These are phyloP conservation scores for Eupsittula cactorum DNA, from an alignment of 2,113 vertebrate species.

Conservation along the genomic window DNA sequence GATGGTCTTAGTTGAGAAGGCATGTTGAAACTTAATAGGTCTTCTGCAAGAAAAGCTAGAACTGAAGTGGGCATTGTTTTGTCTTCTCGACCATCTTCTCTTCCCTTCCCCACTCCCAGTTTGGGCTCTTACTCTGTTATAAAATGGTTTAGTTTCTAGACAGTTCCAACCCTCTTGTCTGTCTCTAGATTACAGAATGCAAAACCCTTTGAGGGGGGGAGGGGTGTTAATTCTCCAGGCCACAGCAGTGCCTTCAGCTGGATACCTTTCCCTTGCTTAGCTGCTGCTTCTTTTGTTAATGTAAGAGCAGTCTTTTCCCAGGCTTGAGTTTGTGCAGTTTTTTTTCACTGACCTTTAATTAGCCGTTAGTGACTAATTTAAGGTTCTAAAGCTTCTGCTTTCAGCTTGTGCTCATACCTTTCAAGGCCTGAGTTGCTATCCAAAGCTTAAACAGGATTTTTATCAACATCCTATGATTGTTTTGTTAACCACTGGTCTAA, in stretches of 20 bases:
- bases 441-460: background rate
- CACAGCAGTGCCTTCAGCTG: background rate
- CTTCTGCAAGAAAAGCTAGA: background rate
- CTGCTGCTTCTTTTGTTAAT: background rate
- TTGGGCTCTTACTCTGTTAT: background rate
- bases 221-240: background rate
- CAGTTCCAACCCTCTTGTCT: background rate
- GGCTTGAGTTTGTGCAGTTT: background rate
- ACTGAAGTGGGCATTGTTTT: background rate
- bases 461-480: background rate
- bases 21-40: background rate
- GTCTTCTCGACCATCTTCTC: background rate
- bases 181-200: background rate
- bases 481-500: background rate
- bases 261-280: background rate
- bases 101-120: background rate
- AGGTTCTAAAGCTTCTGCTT: background rate
- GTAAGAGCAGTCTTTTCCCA: background rate
- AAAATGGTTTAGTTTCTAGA: background rate
- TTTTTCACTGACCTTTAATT: background rate
- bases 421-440: background rate
- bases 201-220: background rate
- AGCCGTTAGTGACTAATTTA: background rate
- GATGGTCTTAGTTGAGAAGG: background rate
- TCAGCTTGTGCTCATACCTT: background rate